Evolutionary conservation across 2,888 invertebrate genomes (phyloP), one percentile per base, ranked within the genome.

Genomic region (Hyposoter didymator): DNA sequence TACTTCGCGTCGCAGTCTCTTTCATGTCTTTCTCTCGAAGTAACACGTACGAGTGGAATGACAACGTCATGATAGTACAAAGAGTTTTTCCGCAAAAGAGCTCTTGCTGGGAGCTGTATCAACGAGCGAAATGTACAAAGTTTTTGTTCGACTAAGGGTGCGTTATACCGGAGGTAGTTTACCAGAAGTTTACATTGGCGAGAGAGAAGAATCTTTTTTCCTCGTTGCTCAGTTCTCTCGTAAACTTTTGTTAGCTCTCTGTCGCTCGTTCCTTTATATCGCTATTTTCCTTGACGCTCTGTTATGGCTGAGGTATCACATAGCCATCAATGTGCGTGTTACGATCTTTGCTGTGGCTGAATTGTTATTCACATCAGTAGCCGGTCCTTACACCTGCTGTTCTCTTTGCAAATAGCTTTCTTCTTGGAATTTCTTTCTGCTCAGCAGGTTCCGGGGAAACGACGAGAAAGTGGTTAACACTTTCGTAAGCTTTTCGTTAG

Each of bases 161-260:
- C 79, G 43, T 70, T 79, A 59, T 84, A 69, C 78, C 66, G 43
- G 43, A 73, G 69, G 66, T 69, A 82, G 62, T 84, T 82, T 75
- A 85, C 62, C 85, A 84, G 84, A 87, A 85, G 85, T 80, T 78
- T 81, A 86, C 78, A 81, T 81, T 59, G 28, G 12, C 72, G 52
- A 85, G 82, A 70, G 76, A 67, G 49, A 17, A 66, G 49, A 67
- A 66, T 22, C 72, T 75, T 55, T 78, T 74, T 43, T 73, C 43
- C n/a, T 64, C 45, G 43, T 14, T 55, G 8, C n/a, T 43, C 28
- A 10, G 22, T 47, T n/a, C 28, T 17, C 43, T 43, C 17, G 10
- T 59, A 47, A 28, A 55, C 62, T 78, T 35, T 32, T 14, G 19
- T 32, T 19, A 14, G 43, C 39, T 55, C 59, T 67, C 32, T 72